These are phyloP conservation scores for Oxycera nigricornis DNA, from an alignment of 2,888 invertebrate genomes.

Conservation along the genomic window DNA sequence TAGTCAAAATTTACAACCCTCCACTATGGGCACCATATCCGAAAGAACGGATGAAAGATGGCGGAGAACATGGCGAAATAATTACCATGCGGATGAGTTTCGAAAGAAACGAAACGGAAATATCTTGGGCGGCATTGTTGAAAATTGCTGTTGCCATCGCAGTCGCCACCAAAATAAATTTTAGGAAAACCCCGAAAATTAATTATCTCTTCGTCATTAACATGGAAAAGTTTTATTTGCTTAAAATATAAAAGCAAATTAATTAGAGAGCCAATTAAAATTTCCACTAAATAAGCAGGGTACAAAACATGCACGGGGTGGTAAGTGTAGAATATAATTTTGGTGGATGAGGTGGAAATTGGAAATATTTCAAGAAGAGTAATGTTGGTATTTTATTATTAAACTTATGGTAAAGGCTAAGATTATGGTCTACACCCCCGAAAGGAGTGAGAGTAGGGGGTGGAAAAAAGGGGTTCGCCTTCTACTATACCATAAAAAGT, in stretches of 20 bases:
- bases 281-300: constrained; percentile 53
- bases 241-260: constrained; percentile 54
- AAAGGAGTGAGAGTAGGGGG: too few relatives aligned
- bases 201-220: constrained; percentile 53
- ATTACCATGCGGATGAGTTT: neutral
- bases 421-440: too few relatives aligned
- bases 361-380: too few relatives aligned
- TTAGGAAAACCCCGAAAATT: constrained; percentile 49
- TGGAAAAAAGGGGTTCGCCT: too few relatives aligned
- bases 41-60: neutral
- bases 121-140: neutral
- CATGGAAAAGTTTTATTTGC: constrained; percentile 52
- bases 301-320: neutral
- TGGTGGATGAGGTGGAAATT: too few relatives aligned
- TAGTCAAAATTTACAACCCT: too few relatives aligned
- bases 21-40: too few relatives aligned
- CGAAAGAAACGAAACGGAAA: neutral
- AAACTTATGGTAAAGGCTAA: too few relatives aligned
- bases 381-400: too few relatives aligned
- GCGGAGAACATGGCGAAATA: neutral
- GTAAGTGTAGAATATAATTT: too few relatives aligned
- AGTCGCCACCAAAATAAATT: neutral
- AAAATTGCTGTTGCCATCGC: neutral
- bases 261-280: constrained; percentile 54
- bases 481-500: too few relatives aligned